Evolutionary conservation across 2,888 invertebrate species (phyloP), one percentile per base, ranked within the genome.

Genomic region (Tortricodes alternella): DNA sequence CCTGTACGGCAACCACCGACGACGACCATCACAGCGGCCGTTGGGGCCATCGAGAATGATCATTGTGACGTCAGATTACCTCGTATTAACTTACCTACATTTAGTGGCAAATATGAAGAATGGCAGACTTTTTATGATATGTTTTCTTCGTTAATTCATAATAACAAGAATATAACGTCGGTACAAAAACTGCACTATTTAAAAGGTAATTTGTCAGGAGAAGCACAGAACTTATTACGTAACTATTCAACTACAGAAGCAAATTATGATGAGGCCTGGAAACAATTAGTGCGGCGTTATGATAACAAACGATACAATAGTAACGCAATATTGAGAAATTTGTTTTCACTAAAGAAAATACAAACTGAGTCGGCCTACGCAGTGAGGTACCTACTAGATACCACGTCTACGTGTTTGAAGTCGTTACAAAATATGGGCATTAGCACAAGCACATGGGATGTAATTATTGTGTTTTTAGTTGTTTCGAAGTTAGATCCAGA

Each of bases 101-200:
- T 66, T 37, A 37, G 39, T 3, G 60, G 65, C 0, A 52, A 35
- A 5, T 68, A 65, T 39, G 58, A 61, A 3, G 61, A 68, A 13
- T 66, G 61, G 62, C 59, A 59, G 19, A 53, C 62, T 0, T 66
- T 64, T 29, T 27, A 62, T 16, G 67, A 66, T 49, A 55, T 62
- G 44, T 63, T 64, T 50, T 2, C 18, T 6, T 61, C 64, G 15
- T n/a, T 63, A 23, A 63, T 65, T 9, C 60, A 65, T 13, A 24
- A 58, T 1, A 65, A 65, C 15, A 32, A 37, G 13, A 46, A 1
- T 9, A 16, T 65, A 5, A 44, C 58, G 7, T 8, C 46, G 0
- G 66, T 65, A 3, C 63, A 66, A 41, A 68, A 64, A 39, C 16
- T 65, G 8, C 65, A 65, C 16, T 67, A 68, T 34, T 38, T 68